phyloP scores from a whole-genome alignment of 2,113 vertebrate genomes.

The Cyprinodon tularosa region DNA sequence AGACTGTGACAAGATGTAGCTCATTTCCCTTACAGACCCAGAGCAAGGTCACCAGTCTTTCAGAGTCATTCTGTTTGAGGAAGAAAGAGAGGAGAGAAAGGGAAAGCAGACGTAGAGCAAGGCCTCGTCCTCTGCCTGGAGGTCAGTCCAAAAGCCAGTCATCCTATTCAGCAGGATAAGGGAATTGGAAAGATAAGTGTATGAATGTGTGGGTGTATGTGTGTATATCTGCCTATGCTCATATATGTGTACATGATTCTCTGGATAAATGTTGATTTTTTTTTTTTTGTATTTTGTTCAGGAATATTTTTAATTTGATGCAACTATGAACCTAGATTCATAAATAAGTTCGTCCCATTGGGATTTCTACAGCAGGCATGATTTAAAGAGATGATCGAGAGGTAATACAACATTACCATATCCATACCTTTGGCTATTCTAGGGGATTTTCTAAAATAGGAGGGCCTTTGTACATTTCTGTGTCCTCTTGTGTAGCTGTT shows the following conservation, averaged over 20 bases:
- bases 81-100: conserved; percentile 78
- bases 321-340: conserved; percentile 25
- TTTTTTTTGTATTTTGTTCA: conserved; percentile 22
- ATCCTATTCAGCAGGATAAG: conserved; percentile 85
- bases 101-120: conserved; percentile 85
- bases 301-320: conserved; percentile 10
- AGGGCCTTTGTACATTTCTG: conserved; percentile 71
- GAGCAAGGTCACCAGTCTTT: conserved; percentile 97
- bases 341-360: conserved; percentile 33
- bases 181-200: conserved; percentile 76
- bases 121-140: conserved; percentile 89
- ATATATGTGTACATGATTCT: background rate
- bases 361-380: conserved; percentile 20
- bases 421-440: conserved; percentile 75
- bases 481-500: conserved; percentile 74
- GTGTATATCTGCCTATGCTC: conserved; percentile 9
- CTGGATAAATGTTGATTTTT: conserved; percentile 1
- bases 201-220: conserved; percentile 22
- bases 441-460: conserved; percentile 74
- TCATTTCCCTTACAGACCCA: conserved; percentile 93
- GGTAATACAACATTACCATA: conserved; percentile 74
- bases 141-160: conserved; percentile 90
- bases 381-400: conserved; percentile 50
- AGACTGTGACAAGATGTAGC: conserved; percentile 93
- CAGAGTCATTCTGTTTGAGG: conserved; percentile 92